Percentiles rank a stretch among this genome's conserved stretches.
Evolutionary conservation across 2,113 vertebrate genomes (phyloP).

Genomic region (Sylvilagus bachmani): DNA sequence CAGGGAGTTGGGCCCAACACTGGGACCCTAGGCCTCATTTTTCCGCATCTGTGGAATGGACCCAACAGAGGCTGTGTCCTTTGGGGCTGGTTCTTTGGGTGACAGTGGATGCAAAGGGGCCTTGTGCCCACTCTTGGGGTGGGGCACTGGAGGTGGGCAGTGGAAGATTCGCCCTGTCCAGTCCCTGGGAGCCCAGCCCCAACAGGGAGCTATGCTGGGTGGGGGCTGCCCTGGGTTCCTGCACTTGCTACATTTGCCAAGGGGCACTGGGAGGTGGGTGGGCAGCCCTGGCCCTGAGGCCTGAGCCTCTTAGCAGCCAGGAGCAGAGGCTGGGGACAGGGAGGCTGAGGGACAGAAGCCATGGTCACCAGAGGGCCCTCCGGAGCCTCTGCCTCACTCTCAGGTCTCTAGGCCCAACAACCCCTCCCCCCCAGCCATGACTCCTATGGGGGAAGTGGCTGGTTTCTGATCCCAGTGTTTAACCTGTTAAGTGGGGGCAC

Average conservation of each 20-base stretch:
- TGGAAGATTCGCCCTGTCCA: no score
- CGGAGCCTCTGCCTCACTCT: neutral
- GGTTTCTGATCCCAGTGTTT: neutral
- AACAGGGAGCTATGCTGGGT: no score
- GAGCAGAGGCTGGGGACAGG: accelerated
- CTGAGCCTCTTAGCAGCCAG: no score
- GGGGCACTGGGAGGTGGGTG: no score
- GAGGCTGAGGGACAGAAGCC: neutral
- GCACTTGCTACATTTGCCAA: no score
- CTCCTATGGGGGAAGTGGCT: constrained; percentile 32
- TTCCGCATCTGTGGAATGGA: neutral
- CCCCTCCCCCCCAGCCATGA: no score
- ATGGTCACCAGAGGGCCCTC: constrained; percentile 21
- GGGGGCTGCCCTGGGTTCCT: no score
- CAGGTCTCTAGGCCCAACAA: neutral
- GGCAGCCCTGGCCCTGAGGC: no score
- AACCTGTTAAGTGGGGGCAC: neutral
- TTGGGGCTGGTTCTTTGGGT: neutral
- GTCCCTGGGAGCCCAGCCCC: no score
- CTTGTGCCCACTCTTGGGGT: accelerated
- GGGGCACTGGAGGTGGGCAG: neutral
- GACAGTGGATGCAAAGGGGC: neutral
- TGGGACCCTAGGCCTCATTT: no score
- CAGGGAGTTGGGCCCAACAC: accelerated
- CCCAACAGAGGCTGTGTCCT: accelerated